Evolutionary conservation across 2,888 invertebrate genomes (phyloP), one percentile per base, ranked within the genome.

Genomic region (Pimpla rufipes): DNA sequence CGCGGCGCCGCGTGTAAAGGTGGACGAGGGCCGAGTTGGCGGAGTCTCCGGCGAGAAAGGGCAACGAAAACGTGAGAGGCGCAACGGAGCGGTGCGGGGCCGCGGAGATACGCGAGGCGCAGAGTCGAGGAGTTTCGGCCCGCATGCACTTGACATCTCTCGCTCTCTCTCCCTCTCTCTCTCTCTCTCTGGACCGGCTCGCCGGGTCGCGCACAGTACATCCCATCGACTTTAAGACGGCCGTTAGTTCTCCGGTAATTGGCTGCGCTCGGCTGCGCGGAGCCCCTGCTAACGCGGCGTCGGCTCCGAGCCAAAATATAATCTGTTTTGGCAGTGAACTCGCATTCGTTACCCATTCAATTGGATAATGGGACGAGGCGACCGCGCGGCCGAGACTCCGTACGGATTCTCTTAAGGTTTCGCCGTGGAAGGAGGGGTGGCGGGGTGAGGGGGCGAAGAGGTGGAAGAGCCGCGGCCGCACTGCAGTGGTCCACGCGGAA

Each of bases 331-430:
- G 77, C 83, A 85, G 75, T 71, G 66, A 74, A 59, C 64, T 79
- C 73, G 82, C 84, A 85, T 85, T 84, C 81, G 84, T 85, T 85
- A 84, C 52, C 85, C 71, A 82, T 84, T 82, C 78, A 80, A 85
- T 81, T 84, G 80, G 84, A 85, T 84, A 84, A 84, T 82, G 70
- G 73, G 35, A 1, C 62, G 74, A 10, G 73, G 66, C 62, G 55
- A 70, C 67, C 76, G 77, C 70, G 42, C 74, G 52, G 16, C 55
- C 45, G 45, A 35, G 67, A 37, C 59, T 13, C 18, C 37, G 29
- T 1, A 59, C 66, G 50, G 42, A 67, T 68, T 77, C 40, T 35
- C 16, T 35, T 21, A 29, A 42, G 8, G 40, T 57, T 45, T 68
- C 70, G 13, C 23, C 66, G 18, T 57, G n/a, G n/a, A n/a, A n/a